These are phyloP conservation scores for Clepsis dumicolana DNA, from an alignment of 2,888 invertebrate genomes.

Conservation along the genomic window DNA sequence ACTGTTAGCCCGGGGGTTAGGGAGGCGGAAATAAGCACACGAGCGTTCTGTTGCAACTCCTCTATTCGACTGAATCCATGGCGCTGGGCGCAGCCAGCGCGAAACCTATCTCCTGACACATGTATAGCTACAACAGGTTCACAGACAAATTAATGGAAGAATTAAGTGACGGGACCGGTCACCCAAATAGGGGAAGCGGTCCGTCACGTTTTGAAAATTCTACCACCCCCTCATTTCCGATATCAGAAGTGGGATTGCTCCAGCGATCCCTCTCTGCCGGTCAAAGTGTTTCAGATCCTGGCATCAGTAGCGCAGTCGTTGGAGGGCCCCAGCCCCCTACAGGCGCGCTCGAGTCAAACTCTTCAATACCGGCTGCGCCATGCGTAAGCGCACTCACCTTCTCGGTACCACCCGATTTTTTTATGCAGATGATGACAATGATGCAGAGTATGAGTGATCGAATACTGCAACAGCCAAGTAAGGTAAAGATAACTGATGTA, in stretches of 20 bases:
- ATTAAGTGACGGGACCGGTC: no score
- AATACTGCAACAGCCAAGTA: neutral
- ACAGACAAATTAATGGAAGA: no score
- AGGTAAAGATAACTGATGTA: neutral
- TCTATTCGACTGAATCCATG: no score
- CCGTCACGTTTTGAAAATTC: no score
- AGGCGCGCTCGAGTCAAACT: neutral
- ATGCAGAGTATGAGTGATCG: neutral
- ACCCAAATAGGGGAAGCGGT: no score
- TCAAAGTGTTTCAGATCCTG: neutral
- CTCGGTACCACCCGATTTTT: neutral
- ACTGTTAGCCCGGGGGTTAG: no score
- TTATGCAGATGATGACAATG: neutral
- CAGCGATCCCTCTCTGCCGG: neutral
- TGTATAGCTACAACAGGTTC: no score
- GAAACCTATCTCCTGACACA: no score
- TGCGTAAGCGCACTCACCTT: neutral
- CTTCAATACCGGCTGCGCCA: neutral
- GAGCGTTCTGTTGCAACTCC: no score
- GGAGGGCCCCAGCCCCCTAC: neutral
- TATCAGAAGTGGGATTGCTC: slow-evolving; percentile 4
- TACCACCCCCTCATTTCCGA: neutral
- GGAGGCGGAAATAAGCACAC: no score
- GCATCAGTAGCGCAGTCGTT: neutral
- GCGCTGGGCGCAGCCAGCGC: no score